Base-by-base conservation (phyloP, 2,888 invertebrate genomes). In the Drosophila affinis region DNA sequence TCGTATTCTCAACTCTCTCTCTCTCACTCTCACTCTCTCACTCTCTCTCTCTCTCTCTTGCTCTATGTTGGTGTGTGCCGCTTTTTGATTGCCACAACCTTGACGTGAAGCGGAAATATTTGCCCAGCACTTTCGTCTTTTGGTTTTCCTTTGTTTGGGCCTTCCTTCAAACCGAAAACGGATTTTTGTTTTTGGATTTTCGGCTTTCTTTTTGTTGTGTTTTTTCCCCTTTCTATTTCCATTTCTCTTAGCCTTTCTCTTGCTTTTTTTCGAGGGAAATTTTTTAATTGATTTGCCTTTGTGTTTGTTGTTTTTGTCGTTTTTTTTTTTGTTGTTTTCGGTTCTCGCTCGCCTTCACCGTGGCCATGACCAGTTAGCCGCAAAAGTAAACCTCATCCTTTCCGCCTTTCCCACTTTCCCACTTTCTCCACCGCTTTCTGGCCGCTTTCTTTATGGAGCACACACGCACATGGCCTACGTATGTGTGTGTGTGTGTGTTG, bases 351-450 rank as follows among this genome's bases (percentile, higher is more conserved):
- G 78, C 88, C 88, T 89, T 89, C 87, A 79, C 86, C 86, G 78
- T 89, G 89, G 88, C 89, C 89, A 76, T 89, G 90, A 89, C 90
- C 89, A 86, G 78, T 71, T 76, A 64, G 71, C 78, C 81, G 70
- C 64, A 54, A 72, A 63, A 60, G 56, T 29, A 49, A 34, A 17
- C 21, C 57, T 21, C 47, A 46, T 18, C 52, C 44, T 14, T 32
- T 47, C 44, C 7, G 29, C 32, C 21, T 10, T 21, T 21, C 21
- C 21, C 21, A 21, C 21, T 21, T 5, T 39, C 10, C 34, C n/a
- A n/a, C 45, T 60, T 57, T 61, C 69, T 47, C 52, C 61, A 49
- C 24, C 67, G 21, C 21, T 72, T 72, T 73, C 47, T 47, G 27
- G 46, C 14, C 45, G 21, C 49, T 55, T 55, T 55, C 59, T 7